Conservation (phyloP, 2,113 vertebrate species). For the Meriones unguiculatus region DNA sequence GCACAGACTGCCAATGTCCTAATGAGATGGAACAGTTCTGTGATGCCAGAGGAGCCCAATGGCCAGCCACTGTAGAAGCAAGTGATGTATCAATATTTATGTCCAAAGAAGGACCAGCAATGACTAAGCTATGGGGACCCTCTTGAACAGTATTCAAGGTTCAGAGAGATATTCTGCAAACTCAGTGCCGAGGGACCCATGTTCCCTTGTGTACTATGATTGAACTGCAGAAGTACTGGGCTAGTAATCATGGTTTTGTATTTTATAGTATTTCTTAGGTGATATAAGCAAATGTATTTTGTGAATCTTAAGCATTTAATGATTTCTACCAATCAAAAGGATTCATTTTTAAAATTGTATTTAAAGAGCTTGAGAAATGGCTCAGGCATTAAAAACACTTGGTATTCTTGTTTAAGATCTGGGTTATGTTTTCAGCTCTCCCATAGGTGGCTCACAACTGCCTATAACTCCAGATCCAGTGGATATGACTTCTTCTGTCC, state of each 20-base stretch:
- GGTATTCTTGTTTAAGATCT: background rate
- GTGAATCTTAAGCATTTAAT: background rate
- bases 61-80: background rate
- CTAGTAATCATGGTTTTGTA: background rate
- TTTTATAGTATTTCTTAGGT: background rate
- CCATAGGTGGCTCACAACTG: background rate
- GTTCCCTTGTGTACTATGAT: background rate
- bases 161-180: background rate
- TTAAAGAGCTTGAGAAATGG: background rate
- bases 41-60: background rate
- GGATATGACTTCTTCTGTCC: background rate
- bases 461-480: background rate
- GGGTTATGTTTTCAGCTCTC: background rate
- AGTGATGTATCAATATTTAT: background rate
- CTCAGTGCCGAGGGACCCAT: background rate
- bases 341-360: background rate
- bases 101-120: background rate
- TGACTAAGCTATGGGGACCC: background rate
- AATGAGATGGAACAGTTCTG: background rate
- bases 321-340: background rate
- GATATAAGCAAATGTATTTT: background rate
- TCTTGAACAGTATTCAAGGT: background rate
- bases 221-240: background rate
- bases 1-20: background rate
- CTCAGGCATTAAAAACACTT: background rate